Base-by-base conservation (phyloP, 1,140 invertebrate genomes). In the Drosophila micromelanica region DNA sequence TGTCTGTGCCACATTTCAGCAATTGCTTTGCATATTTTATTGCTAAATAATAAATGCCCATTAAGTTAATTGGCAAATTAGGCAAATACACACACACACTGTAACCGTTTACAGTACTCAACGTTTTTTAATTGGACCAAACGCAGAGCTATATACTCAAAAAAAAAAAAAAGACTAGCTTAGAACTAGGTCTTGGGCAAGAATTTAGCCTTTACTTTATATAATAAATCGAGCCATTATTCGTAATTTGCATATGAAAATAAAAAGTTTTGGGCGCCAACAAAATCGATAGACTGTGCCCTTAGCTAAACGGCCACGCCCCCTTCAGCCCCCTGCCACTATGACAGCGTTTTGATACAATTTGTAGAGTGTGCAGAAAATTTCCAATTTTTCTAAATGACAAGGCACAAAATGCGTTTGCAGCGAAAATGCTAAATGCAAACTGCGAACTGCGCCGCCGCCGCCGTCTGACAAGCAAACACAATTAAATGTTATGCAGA, bases 401-500 rank as follows among this genome's bases (percentile, higher is more conserved):
- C 82, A 81, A 70, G 79, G 84, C 82, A 82, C 64, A 87, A 87
- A 87, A 78, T 80, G 78, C 78, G 79, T 89, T 86, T 67, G 62
- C 82, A 77, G 78, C 49, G 54, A 56, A 73, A 74, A 60, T 37
- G 51, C 64, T 49, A 57, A 63, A 40, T 40, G n/a, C 38, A 5
- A 35, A 35, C 32, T 35, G 32, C 32, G 32, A 35, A 9, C 32
- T n/a, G 60, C 43, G 17, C 20, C 42, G 59, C 45, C 17, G 43
- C 23, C 27, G 54, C 35, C 60, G 75, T 78, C 75, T 78, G 75
- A 89, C 84, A 89, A 76, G 84, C 84, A 89, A 90, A 89, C 85
- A 90, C 85, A 90, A 90, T 90, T 90, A 90, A 90, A 90, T 90
- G 80, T 90, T 90, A 90, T 90, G 85, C 85, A 90, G 85, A 90